phyloP scores from a whole-genome alignment of 1,140 invertebrate species.

The Philotrypesis tridentata region DNA sequence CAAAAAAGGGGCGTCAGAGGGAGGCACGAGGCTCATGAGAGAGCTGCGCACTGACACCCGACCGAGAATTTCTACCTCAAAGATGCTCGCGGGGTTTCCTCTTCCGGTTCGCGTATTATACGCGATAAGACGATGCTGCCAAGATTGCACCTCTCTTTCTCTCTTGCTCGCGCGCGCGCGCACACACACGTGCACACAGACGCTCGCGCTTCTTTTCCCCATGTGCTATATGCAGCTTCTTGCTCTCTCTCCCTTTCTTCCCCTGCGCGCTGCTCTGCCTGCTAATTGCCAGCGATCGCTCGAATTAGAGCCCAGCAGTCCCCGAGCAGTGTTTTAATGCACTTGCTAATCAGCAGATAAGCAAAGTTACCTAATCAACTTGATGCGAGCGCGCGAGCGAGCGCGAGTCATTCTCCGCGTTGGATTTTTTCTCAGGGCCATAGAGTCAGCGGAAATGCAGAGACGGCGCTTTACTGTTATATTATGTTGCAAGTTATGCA shows the following conservation, averaged over 20 bases:
- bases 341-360: slow-evolving; percentile 30
- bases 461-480: background rate
- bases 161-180: no score
- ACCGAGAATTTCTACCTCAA: slow-evolving; percentile 32
- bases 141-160: slow-evolving; percentile 32
- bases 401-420: slow-evolving; percentile 8
- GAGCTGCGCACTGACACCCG: slow-evolving; percentile 50
- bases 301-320: slow-evolving; percentile 32
- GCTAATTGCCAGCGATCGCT: slow-evolving; percentile 45
- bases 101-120: slow-evolving; percentile 53
- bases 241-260: background rate
- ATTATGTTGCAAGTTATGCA: background rate
- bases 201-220: background rate
- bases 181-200: no score
- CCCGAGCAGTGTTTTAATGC: slow-evolving; percentile 27
- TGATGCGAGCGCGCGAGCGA: background rate
- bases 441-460: slow-evolving; percentile 9
- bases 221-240: no score
- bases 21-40: slow-evolving; percentile 15
- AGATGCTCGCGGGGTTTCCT: slow-evolving; percentile 53
- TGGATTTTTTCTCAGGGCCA: slow-evolving; percentile 15
- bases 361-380: background rate
- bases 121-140: slow-evolving; percentile 50
- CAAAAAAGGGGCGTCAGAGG: slow-evolving; percentile 21
- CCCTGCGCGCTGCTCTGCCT: background rate